A percentile compares a stretch with the other conserved stretches of the same genome.
These are phyloP conservation scores for Intellagama lesueurii DNA, from an alignment of 2,797 vertebrate genomes.

Conservation along the genomic window DNA sequence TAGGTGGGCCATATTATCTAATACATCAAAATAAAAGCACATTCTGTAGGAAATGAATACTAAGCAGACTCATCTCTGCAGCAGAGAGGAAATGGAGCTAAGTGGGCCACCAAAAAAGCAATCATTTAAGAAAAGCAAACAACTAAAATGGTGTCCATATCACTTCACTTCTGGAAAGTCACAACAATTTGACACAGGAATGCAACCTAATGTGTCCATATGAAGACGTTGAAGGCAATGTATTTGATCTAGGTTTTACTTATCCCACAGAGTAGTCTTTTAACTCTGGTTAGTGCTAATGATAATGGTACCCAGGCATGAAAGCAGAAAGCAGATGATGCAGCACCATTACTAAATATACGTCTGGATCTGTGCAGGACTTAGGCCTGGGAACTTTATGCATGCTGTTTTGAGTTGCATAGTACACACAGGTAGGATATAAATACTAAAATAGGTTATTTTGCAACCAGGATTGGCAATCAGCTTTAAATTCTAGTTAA, in stretches of 20 bases:
- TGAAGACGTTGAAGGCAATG: background rate
- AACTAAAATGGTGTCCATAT: background rate
- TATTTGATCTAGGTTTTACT: background rate
- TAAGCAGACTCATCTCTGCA: background rate
- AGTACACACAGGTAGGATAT: background rate
- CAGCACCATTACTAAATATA: background rate
- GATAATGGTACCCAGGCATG: background rate
- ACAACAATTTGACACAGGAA: background rate
- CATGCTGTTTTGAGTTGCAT: background rate
- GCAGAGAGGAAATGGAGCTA: background rate
- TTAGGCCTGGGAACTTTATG: background rate
- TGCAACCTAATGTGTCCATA: background rate
- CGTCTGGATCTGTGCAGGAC: background rate
- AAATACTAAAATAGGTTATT: background rate
- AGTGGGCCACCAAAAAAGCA: background rate
- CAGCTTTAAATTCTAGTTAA: background rate
- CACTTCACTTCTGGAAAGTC: conserved; percentile 38
- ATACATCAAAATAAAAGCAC: background rate
- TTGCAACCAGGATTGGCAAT: background rate
- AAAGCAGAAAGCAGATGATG: background rate
- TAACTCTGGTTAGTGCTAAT: background rate
- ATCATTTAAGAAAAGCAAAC: background rate
- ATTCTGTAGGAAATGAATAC: background rate
- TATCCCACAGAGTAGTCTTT: background rate
- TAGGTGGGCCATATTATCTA: background rate